Base-by-base conservation (phyloP, 2,888 invertebrate genomes). In the Cotesia congregata region DNA sequence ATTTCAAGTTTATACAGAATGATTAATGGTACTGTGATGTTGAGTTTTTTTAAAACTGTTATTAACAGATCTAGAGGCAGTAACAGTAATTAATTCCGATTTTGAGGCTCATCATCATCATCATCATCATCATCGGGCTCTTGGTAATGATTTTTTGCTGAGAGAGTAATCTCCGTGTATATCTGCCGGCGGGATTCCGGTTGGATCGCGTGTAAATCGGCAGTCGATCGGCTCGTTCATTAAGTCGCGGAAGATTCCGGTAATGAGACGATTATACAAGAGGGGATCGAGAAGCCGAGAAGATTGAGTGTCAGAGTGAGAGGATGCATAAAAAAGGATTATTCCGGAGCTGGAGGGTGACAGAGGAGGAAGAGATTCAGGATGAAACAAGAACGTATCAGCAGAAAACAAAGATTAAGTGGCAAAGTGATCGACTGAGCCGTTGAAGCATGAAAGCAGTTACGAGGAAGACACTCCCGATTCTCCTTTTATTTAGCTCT, bases 141-240 rank as follows among this genome's bases (percentile, higher is more conserved):
- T n/a, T 15, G 17, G 64, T 20, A 30, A 68, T 30, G 40, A 30
- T 50, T 50, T 50, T 50, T 50, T 50, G 50, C 50, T 9, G 50
- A 50, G 50, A 50, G 50, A 50, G 50, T 12, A 50, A 50, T 50
- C 50, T 50, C 50, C 50, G 50, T 3, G 1, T 50, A 50, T 50
- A 50, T 50, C 50, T 50, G 50, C 50, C 50, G 50, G 50, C 12
- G 50, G 50, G 50, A 50, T 50, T 50, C 50, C 50, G 50, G 7
- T 20, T 7, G 38, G 67, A 67, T 67, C 67, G 67, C 67, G 67
- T 67, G 67, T 20, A 20, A 30, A 67, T 62, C 62, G 20, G 64
- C 64, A 64, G 67, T 67, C 67, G 67, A 67, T 67, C 30, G 67
- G 38, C 67, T 67, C 67, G 39, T 67, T 67, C 67, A 67, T 67